Conservation (phyloP, 2,888 invertebrate species). For the Tortrix viridana region DNA sequence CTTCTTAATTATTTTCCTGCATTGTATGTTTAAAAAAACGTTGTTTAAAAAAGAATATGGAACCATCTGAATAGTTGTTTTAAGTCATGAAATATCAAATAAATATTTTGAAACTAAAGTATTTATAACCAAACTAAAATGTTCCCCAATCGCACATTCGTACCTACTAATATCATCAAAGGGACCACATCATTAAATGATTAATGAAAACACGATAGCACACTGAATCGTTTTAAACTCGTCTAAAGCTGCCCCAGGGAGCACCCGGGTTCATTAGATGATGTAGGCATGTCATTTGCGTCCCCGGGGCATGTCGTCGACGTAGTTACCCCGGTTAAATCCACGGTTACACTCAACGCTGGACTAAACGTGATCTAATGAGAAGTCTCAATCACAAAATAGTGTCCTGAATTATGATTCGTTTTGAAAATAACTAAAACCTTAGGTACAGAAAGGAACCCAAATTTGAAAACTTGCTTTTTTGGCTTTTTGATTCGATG, state of each 20-base stretch:
- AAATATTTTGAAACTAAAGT: too few relatives aligned
- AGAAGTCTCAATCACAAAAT: conserved; percentile 37
- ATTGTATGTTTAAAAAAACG: too few relatives aligned
- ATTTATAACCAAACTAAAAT: too few relatives aligned
- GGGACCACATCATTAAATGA: conserved; percentile 24
- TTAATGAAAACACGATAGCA: conserved; percentile 18
- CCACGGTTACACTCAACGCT: conserved; percentile 61
- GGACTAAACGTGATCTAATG: conserved; percentile 58
- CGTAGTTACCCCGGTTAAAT: conserved; percentile 67
- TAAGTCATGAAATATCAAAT: too few relatives aligned
- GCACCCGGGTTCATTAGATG: conserved; percentile 42
- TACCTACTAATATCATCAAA: conserved; percentile 5
- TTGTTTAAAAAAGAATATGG: too few relatives aligned
- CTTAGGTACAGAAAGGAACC: background rate
- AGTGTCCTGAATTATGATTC: background rate
- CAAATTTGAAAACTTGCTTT: background rate
- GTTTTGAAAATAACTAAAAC: background rate
- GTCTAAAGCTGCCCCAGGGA: conserved; percentile 29
- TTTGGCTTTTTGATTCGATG: too few relatives aligned
- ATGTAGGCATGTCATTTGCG: conserved; percentile 44
- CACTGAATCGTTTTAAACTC: conserved; percentile 22
- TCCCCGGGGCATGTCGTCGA: conserved; percentile 47
- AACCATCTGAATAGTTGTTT: too few relatives aligned
- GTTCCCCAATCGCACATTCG: background rate
- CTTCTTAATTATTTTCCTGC: too few relatives aligned